These are phyloP conservation scores for Napeogenes inachia DNA, from an alignment of 2,888 invertebrate species.

Conservation along the genomic window DNA sequence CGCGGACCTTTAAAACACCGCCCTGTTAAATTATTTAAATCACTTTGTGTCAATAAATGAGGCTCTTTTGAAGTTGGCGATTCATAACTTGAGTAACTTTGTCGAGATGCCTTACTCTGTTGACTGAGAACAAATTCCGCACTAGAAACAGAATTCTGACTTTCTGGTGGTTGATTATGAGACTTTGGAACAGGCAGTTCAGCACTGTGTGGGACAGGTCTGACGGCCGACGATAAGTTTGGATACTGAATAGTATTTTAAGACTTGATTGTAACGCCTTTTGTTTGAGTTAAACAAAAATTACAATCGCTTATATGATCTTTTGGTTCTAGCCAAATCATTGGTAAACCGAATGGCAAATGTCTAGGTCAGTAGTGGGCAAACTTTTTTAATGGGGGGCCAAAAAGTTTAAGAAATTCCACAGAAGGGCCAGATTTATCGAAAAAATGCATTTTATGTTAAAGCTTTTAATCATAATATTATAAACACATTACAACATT, in stretches of 20 bases:
- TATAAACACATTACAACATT: not conserved
- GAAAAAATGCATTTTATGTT: too few species aligned
- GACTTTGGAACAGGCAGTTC: too few species aligned
- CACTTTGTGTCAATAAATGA: too few species aligned
- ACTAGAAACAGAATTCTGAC: too few species aligned
- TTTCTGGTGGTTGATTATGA: too few species aligned
- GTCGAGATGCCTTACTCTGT: not conserved
- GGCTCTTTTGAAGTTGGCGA: too few species aligned
- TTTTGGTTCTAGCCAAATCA: constrained; percentile 13
- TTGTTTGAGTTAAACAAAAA: constrained; percentile 24
- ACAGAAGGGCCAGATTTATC: constrained; percentile 18
- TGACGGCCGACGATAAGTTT: too few species aligned
- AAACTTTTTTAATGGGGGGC: constrained; percentile 10
- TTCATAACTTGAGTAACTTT: too few species aligned
- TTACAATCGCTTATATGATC: constrained; percentile 14
- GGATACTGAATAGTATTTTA: constrained; percentile 13
- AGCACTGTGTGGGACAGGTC: too few species aligned
- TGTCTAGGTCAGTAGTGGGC: constrained; percentile 13
- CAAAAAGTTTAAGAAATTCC: constrained; percentile 21
- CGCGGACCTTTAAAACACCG: not conserved
- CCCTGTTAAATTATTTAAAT: too few species aligned
- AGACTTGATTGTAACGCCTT: constrained; percentile 20
- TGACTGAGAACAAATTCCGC: too few species aligned
- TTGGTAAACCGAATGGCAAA: constrained; percentile 23
- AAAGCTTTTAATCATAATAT: constrained; percentile 5